Evolutionary conservation across 2,113 vertebrate genomes (phyloP).

Genomic region (Calonectris borealis): DNA sequence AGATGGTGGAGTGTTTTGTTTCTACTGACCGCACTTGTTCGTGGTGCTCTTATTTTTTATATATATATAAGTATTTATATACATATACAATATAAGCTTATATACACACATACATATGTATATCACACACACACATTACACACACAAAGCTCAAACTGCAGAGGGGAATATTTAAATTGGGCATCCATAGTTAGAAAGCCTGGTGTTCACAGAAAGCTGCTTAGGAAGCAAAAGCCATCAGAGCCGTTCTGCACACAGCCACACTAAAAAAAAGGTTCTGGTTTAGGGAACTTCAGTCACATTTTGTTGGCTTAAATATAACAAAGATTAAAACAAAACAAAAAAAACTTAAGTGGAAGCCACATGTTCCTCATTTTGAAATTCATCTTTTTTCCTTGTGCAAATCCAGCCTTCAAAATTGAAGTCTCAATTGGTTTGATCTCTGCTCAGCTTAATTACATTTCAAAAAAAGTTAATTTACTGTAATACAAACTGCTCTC

Average conservation of each 20-base stretch:
- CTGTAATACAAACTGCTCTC: neutral
- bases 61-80: neutral
- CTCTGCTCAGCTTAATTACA: neutral
- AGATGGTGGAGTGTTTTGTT: neutral
- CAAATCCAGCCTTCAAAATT: neutral
- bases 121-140: neutral
- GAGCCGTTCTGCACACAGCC: neutral
- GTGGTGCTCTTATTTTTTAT: neutral
- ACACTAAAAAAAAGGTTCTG: neutral
- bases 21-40: neutral
- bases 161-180: neutral
- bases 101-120: too few species aligned
- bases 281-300: neutral
- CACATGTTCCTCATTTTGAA: neutral
- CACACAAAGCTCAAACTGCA: neutral
- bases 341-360: neutral
- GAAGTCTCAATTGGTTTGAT: neutral
- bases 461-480: neutral
- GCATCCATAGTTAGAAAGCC: neutral
- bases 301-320: neutral
- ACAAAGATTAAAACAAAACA: neutral
- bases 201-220: neutral
- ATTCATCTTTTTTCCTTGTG: neutral
- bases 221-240: slow-evolving; percentile 1
- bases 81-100: neutral